Evolutionary conservation across 2,113 vertebrate genomes (phyloP).

Genomic region (Alces alces): DNA sequence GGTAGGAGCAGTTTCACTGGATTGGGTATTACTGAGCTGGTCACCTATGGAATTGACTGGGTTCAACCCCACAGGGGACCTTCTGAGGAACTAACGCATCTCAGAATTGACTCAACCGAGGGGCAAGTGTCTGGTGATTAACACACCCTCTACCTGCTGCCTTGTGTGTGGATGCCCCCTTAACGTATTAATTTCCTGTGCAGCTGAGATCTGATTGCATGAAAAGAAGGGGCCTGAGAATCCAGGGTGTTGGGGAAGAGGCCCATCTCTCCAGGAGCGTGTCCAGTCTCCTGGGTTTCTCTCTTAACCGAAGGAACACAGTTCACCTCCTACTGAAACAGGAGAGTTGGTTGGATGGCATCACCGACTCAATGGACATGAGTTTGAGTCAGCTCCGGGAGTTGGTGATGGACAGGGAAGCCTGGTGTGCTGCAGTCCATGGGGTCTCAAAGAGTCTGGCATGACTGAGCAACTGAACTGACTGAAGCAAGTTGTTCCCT

Average conservation of each 20-base stretch:
- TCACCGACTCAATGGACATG: background rate
- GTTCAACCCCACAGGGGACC: background rate
- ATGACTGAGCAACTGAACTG: accelerated
- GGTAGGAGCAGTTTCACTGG: background rate
- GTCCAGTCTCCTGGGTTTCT: background rate
- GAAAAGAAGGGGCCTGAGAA: background rate
- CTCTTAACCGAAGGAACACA: background rate
- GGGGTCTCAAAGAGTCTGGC: accelerated
- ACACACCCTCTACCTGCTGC: background rate
- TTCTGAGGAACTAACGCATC: background rate
- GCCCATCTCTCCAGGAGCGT: background rate
- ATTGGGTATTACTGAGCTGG: background rate
- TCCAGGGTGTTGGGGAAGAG: background rate
- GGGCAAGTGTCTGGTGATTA: background rate
- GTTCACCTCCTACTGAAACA: background rate
- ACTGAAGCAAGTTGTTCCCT: background rate
- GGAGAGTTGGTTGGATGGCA: background rate
- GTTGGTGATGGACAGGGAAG: background rate
- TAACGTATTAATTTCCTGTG: background rate
- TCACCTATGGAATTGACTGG: background rate
- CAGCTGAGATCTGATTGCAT: background rate
- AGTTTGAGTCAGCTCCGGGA: background rate
- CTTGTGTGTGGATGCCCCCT: background rate
- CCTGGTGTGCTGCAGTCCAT: background rate
- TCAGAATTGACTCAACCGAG: background rate